Evolutionary conservation across 2,888 invertebrate species (phyloP).

Genomic region (Monopis laevigella): DNA sequence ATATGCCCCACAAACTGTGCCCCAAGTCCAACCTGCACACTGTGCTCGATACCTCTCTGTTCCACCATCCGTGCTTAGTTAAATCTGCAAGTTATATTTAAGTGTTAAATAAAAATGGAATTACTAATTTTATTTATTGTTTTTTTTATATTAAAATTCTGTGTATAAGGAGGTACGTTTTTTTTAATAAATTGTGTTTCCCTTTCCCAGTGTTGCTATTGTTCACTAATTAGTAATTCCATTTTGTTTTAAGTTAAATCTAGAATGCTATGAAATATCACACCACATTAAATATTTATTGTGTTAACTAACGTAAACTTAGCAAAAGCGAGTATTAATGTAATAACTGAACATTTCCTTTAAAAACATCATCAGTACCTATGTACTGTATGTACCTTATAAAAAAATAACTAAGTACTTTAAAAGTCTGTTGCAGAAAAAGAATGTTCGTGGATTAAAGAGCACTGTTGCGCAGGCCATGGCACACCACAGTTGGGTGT

Average conservation of each 20-base stretch:
- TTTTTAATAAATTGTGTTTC: constrained; percentile 29
- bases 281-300: not conserved
- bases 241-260: constrained; percentile 27
- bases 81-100: constrained; percentile 52
- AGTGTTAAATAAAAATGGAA: constrained; percentile 39
- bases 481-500: no score
- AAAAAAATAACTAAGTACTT: no score
- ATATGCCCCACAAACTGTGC: constrained; percentile 43
- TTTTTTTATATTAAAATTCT: constrained; percentile 16
- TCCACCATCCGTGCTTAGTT: constrained; percentile 43
- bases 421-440: no score
- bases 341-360: no score
- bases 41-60: constrained; percentile 38
- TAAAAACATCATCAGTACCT: no score
- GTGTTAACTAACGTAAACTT: no score
- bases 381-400: no score
- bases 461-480: no score
- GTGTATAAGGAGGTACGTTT: constrained; percentile 27
- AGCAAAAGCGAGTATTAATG: no score
- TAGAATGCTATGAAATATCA: not conserved
- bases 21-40: constrained; percentile 40
- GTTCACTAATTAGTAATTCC: constrained; percentile 42
- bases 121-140: constrained; percentile 35
- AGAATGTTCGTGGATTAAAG: no score
- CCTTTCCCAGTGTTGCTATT: constrained; percentile 25